Evolutionary conservation across 1,140 invertebrate species (phyloP), one percentile per base, ranked within the genome.

Genomic region (Ooceraea biroi): DNA sequence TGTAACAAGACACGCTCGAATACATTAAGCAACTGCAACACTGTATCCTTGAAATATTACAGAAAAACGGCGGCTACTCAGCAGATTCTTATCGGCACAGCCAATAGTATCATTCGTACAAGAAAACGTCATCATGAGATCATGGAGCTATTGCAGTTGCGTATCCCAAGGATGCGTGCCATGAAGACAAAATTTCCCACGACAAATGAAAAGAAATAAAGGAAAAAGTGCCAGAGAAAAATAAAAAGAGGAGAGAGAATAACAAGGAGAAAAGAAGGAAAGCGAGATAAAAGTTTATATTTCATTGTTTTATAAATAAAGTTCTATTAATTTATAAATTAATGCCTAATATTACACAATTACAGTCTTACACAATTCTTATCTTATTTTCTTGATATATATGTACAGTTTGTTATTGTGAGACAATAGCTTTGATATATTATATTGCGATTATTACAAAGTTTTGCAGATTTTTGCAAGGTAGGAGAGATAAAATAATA

Each of bases 91-190:
- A 41, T 52, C 58, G 5, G 10, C 10, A n/a, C n/a, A n/a, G 0
- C 48, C 74, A 66, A 55, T 77, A 8, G 14, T 27, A 66, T 36
- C 19, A 3, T 12, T 14, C 46, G n/a, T 77, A 8, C 2, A n/a
- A 55, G 12, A 2, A 50, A 19, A 65, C 73, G 27, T 77, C 60
- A 65, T 19, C 8, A 27, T 65, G 19, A 77, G 1, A 52, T 76
- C 30, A 52, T 19, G 3, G 48, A 11, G 22, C n/a, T n/a, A n/a
- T n/a, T 7, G 22, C 74, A 77, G 60, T 66, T 14, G 10, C 19
- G 74, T 77, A 77, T 52, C 60, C 52, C 12, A 10, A n/a, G 52
- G 2, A 55, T n/a, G 50, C 1, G 22, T 11, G 36, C 1, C 2
- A 30, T 5, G n/a, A n/a, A n/a, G n/a, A 4, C 0, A 48, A 36